These are phyloP conservation scores for Protobothrops mucrosquamatus DNA, from an alignment of 2,113 vertebrate species.

Conservation along the genomic window DNA sequence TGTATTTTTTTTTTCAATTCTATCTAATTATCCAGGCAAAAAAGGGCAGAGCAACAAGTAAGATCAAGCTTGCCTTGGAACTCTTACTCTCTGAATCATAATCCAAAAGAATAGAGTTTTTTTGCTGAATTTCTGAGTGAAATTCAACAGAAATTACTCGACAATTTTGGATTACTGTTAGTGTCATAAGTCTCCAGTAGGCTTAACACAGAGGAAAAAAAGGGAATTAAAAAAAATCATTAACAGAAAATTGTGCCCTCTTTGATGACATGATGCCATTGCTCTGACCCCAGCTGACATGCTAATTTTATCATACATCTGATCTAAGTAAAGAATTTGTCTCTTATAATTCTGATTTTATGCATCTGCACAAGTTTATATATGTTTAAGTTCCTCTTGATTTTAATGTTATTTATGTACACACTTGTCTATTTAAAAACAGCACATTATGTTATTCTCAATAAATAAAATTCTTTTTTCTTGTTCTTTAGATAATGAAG, in stretches of 20 bases:
- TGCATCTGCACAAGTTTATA: neutral
- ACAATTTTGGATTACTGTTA: neutral
- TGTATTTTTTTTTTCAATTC: neutral
- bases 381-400: neutral
- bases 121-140: neutral
- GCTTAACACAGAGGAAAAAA: neutral
- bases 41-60: neutral
- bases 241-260: neutral
- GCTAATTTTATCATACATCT: neutral
- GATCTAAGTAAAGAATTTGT: neutral
- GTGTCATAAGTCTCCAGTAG: neutral
- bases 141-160: neutral
- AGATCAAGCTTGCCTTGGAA: neutral
- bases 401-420: neutral
- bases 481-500: conserved; percentile 87
- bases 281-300: neutral
- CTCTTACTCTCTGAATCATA: neutral
- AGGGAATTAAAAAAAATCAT: neutral
- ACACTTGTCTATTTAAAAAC: neutral
- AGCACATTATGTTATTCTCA: neutral
- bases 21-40: neutral
- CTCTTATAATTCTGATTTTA: neutral
- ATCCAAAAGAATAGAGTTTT: neutral
- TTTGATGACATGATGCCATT: neutral
- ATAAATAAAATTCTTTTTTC: neutral